Conservation (phyloP, 92 coral and sea anemone species). For the Epizoanthus fatuus region DNA sequence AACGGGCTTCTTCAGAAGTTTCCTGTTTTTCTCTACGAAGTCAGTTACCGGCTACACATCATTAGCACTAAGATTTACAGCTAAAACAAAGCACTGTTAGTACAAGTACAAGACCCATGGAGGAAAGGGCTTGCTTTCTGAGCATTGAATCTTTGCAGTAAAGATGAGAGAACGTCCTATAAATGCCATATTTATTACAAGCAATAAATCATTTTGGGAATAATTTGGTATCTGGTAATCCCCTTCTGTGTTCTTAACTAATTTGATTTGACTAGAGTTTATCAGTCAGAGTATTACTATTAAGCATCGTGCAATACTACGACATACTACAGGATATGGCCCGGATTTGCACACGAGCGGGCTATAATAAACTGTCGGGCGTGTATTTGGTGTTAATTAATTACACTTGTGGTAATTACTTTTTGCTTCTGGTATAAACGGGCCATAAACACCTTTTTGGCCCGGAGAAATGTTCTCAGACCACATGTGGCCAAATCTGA, state of each 20-base stretch:
- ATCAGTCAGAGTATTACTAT: slow-evolving; percentile 9
- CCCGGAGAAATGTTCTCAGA: background rate
- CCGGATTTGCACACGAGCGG: slow-evolving; percentile 28
- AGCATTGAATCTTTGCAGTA: background rate
- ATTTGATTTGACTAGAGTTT: slow-evolving; percentile 9
- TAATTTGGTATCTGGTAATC: slow-evolving; percentile 11
- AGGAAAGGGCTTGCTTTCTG: background rate
- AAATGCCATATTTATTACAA: background rate
- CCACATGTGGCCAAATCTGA: background rate
- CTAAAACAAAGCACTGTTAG: too few relatives aligned
- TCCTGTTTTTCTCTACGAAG: slow-evolving; percentile 13
- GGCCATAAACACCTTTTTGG: slow-evolving; percentile 37
- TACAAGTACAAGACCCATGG: background rate
- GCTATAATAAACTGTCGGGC: slow-evolving; percentile 30
- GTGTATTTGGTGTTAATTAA: slow-evolving; percentile 28
- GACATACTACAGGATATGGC: background rate
- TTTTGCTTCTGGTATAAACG: slow-evolving; percentile 12
- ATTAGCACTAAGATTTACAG: background rate
- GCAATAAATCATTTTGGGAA: background rate
- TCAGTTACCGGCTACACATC: background rate
- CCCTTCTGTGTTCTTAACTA: background rate
- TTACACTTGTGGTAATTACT: slow-evolving; percentile 27
- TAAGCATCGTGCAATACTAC: background rate
- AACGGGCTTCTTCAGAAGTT: slow-evolving; percentile 17
- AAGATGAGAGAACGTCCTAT: background rate